Evolutionary conservation across 2,888 invertebrate genomes (phyloP).

Genomic region (Pardosa pseudoannulata): DNA sequence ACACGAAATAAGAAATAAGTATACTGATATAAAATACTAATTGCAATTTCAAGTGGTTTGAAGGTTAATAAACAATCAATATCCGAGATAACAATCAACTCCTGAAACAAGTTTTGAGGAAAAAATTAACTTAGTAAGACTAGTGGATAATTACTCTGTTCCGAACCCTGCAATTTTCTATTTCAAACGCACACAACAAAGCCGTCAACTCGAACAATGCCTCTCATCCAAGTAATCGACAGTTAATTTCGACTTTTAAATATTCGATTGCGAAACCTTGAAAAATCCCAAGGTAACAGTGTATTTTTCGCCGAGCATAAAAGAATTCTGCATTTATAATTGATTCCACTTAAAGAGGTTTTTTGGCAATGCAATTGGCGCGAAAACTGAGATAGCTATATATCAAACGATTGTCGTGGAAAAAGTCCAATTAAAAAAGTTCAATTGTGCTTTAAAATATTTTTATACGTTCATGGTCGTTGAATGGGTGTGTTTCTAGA

Average conservation of each 20-base stretch:
- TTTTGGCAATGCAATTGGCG: neutral
- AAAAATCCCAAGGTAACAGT: constrained; percentile 13
- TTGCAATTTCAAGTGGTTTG: too few relatives aligned
- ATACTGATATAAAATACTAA: too few relatives aligned
- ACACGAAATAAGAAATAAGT: too few relatives aligned
- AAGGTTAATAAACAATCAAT: constrained; percentile 16
- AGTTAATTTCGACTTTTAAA: neutral
- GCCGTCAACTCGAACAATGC: neutral
- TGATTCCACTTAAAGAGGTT: neutral
- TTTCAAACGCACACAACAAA: neutral
- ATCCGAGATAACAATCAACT: neutral
- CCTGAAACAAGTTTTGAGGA: neutral
- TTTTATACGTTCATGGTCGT: neutral
- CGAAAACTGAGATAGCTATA: neutral
- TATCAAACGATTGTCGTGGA: neutral
- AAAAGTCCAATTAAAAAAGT: neutral
- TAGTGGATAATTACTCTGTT: neutral
- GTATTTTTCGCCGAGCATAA: neutral
- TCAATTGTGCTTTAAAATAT: neutral
- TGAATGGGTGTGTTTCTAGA: neutral
- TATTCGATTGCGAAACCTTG: neutral
- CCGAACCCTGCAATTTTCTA: neutral
- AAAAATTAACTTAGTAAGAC: neutral
- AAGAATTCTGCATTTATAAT: constrained; percentile 4
- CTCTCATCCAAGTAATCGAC: neutral